Base-by-base conservation (phyloP, 2,113 vertebrate species). In the Hirundichthys speculiger region DNA sequence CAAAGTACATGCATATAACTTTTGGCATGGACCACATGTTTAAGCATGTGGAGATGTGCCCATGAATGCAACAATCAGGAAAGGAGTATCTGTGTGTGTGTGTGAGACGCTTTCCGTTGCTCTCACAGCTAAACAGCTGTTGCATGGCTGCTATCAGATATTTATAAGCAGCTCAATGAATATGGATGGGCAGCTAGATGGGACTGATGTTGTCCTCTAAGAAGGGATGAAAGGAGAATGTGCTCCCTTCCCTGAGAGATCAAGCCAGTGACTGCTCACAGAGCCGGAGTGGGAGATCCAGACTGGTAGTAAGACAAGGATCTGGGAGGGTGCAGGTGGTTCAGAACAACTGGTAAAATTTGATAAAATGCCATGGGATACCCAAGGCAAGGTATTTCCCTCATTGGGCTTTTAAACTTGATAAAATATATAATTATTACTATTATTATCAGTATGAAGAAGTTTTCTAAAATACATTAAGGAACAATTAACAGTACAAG, bases 201-300 rank as follows among this genome's bases (percentile, higher is more conserved):
- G 91, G 91, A 91, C 90, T 93, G 93, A 93, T 92, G 92, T 93
- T 93, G 93, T 93, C 93, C 93, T 93, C 93, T 92, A 93, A 91
- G 85, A 92, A 89, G 79, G 91, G 91, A 92, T 93, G 91, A 93
- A 93, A 93, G 92, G 91, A 89, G 92, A 93, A 91, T 83, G 77
- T 82, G 85, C 85, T 91, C 85, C 79, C 76, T 82, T 91, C 89
- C 89, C 89, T 61, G 51, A 88, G 85, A 90, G 89, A 86, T 80
- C 79, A 75, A 89, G 84, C 79, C 89, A 86, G 82, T 83, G 86
- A n/a, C 85, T 68, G 64, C 77, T 85, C 76, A 50, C 50, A 69
- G 83, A 83, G 79, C 75, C 58, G 64, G 54, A 73, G 59, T 52
- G 41, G 64, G 50, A 80, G 73, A 68, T 69, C 48, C 38, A 83